Percentiles rank a stretch among this genome's conserved stretches.
phyloP scores from a whole-genome alignment of 2,888 invertebrate species.

The Fabriciana adippe region DNA sequence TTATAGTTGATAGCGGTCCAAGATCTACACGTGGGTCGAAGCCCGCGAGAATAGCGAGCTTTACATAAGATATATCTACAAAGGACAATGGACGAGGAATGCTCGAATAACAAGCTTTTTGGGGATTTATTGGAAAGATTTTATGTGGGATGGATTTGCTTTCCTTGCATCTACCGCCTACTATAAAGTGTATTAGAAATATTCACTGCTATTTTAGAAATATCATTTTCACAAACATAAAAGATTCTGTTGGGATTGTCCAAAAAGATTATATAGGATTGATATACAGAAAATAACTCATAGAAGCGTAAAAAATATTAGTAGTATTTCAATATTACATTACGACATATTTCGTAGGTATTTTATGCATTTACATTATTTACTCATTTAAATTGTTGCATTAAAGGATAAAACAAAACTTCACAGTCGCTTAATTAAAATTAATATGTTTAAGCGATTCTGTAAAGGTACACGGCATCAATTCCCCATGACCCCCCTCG shows the following conservation, averaged over 20 bases:
- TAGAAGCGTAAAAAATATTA: neutral
- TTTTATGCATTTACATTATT: neutral
- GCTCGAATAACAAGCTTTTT: conserved; percentile 78
- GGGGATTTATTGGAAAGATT: conserved; percentile 81
- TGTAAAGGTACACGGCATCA: conserved; percentile 42
- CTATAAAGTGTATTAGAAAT: conserved; percentile 41
- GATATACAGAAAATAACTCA: neutral
- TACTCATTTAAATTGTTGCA: neutral
- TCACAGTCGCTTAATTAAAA: conserved; percentile 39
- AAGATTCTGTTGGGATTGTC: neutral
- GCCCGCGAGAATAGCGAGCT: conserved; percentile 59
- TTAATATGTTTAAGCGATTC: conserved; percentile 40
- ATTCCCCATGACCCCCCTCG: conserved; percentile 46
- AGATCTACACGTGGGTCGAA: conserved; percentile 66
- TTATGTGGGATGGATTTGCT: conserved; percentile 77
- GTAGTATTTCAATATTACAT: neutral
- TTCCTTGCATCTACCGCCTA: conserved; percentile 48
- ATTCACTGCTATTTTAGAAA: conserved; percentile 4
- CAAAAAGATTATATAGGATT: no score
- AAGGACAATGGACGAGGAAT: conserved; percentile 77
- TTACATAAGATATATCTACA: conserved; percentile 79
- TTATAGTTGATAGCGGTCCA: conserved; percentile 52
- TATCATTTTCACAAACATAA: neutral
- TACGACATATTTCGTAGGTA: neutral
- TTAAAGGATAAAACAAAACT: conserved; percentile 23